Conservation (phyloP, 1,140 invertebrate genomes). For the Helicoverpa armigera region DNA sequence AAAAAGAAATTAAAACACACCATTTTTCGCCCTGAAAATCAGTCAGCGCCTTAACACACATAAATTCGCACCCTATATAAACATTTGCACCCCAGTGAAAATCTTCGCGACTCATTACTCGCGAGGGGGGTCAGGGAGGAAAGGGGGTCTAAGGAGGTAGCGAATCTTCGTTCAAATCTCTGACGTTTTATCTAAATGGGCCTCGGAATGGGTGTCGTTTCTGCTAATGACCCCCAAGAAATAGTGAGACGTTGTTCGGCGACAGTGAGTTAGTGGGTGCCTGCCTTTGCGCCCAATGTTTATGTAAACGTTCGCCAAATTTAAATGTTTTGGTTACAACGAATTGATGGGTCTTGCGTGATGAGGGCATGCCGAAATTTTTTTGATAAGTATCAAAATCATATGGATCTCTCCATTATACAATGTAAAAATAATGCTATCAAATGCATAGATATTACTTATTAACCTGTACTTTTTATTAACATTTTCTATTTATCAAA, state of each 20-base stretch:
- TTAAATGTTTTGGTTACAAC: slow-evolving; percentile 20
- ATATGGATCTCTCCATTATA: too few relatives aligned
- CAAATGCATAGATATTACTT: too few relatives aligned
- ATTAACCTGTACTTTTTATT: too few relatives aligned
- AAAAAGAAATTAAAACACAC: background rate
- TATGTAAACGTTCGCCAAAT: slow-evolving; percentile 32
- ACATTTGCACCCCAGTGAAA: slow-evolving; percentile 81
- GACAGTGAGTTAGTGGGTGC: slow-evolving; percentile 68
- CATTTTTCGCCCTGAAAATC: slow-evolving; percentile 22
- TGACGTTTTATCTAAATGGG: slow-evolving; percentile 86
- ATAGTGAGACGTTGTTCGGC: slow-evolving; percentile 74
- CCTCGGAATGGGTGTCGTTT: slow-evolving; percentile 81
- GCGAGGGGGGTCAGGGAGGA: slow-evolving; percentile 53
- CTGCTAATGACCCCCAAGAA: slow-evolving; percentile 84
- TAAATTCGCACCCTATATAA: slow-evolving; percentile 84
- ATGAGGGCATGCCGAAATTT: background rate
- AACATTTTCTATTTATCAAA: too few relatives aligned
- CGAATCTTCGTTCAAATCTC: slow-evolving; percentile 84
- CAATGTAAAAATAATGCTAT: too few relatives aligned
- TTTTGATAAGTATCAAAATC: too few relatives aligned
- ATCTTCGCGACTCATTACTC: slow-evolving; percentile 85
- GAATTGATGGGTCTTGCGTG: background rate
- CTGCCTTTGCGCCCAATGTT: slow-evolving; percentile 47
- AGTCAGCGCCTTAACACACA: slow-evolving; percentile 35
- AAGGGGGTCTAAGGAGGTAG: slow-evolving; percentile 49